A percentile compares a stretch with the other conserved stretches of the same genome.
Evolutionary conservation across 1,140 invertebrate species (phyloP).

Genomic region (Coelopa frigida): DNA sequence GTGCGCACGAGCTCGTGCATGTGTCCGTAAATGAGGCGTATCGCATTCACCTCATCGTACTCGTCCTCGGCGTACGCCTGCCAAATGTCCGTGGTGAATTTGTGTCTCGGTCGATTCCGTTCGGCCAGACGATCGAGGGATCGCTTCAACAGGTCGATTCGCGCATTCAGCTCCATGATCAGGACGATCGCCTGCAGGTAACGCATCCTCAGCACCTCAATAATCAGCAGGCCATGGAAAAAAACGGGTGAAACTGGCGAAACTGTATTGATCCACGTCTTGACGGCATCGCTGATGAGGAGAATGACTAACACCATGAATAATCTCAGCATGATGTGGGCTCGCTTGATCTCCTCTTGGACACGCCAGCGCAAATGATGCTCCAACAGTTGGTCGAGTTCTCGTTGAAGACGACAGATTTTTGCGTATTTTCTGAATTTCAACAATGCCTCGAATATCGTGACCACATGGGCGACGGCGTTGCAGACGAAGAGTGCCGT

Average conservation of each 20-base stretch:
- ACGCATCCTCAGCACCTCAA: constrained; percentile 21
- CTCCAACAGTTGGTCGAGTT: neutral
- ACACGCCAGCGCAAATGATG: neutral
- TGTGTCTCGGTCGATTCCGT: constrained; percentile 15
- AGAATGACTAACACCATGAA: neutral
- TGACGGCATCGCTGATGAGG: neutral
- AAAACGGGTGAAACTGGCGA: constrained; percentile 19
- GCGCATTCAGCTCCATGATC: constrained; percentile 27
- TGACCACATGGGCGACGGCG: neutral
- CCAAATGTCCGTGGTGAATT: constrained; percentile 19
- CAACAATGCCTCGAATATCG: neutral
- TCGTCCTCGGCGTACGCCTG: constrained; percentile 26
- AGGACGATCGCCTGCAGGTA: constrained; percentile 25
- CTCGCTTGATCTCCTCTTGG: neutral
- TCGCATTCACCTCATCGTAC: constrained; percentile 20
- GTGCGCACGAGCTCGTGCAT: constrained; percentile 28
- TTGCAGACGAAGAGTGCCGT: constrained; percentile 2
- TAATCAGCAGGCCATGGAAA: constrained; percentile 14
- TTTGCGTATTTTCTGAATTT: neutral
- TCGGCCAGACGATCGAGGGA: constrained; percentile 15
- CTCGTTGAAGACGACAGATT: neutral
- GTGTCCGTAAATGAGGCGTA: constrained; percentile 26
- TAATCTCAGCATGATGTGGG: neutral
- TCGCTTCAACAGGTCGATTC: constrained; percentile 14
- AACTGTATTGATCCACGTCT: constrained; percentile 3